phyloP scores from a whole-genome alignment of 2,888 invertebrate species.

The Anorthoa munda region DNA sequence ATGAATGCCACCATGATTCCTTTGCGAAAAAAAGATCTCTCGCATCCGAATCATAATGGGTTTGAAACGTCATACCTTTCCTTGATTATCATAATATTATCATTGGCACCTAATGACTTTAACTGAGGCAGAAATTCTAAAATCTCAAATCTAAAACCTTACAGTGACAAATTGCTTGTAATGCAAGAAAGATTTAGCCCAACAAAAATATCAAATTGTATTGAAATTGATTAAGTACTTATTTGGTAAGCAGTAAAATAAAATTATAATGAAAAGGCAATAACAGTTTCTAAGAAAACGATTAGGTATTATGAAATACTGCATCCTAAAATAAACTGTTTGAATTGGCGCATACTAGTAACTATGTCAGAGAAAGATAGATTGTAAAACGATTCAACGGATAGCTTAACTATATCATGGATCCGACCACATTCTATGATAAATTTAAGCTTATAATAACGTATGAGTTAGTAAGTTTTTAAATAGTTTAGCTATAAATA shows the following conservation, averaged over 20 bases:
- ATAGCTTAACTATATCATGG: background rate
- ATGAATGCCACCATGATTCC: too few relatives aligned
- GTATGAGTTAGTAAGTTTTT: constrained; percentile 5
- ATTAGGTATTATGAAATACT: background rate
- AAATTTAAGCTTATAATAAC: constrained; percentile 15
- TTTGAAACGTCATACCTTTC: too few relatives aligned
- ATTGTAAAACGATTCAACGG: constrained; percentile 24
- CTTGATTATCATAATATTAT: too few relatives aligned
- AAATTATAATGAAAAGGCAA: background rate
- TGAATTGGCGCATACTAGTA: constrained; percentile 7
- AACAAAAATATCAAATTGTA: background rate
- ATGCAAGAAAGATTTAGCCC: background rate
- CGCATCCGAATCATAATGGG: too few relatives aligned
- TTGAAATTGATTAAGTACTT: background rate
- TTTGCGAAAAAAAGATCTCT: too few relatives aligned
- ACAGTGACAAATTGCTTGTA: background rate
- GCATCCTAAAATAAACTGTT: background rate
- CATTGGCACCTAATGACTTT: too few relatives aligned
- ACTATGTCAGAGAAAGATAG: constrained; percentile 38
- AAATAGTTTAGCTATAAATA: background rate
- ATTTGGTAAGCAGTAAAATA: background rate
- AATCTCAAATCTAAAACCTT: too few relatives aligned
- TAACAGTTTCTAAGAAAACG: background rate
- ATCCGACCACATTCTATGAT: constrained; percentile 7
- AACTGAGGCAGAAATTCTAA: too few relatives aligned